A percentile compares a stretch with the other conserved stretches of the same genome.
phyloP scores from a whole-genome alignment of 2,888 invertebrate genomes.

The Pimpla rufipes region DNA sequence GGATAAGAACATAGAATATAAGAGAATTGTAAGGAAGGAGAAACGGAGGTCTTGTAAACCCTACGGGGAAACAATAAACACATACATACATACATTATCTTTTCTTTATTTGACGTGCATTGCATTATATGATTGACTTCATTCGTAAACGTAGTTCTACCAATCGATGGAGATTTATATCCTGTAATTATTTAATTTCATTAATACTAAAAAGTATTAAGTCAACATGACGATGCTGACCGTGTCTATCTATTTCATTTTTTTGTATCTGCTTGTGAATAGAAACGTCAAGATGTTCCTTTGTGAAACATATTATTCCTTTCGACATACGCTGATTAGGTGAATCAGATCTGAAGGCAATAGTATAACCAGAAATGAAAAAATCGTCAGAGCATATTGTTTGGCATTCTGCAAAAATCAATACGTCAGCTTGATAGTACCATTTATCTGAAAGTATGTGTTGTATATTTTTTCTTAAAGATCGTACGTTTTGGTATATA shows the following conservation, averaged over 20 bases:
- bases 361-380: background rate
- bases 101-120: too few species aligned
- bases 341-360: background rate
- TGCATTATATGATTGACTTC: too few species aligned
- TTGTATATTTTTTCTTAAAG: too few species aligned
- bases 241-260: background rate
- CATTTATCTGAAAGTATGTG: slow-evolving; percentile 13
- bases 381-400: background rate
- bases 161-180: too few species aligned
- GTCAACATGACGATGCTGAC: background rate
- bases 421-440: background rate
- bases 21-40: too few species aligned
- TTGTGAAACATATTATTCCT: background rate
- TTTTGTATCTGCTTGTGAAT: background rate
- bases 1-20: too few species aligned
- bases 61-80: too few species aligned
- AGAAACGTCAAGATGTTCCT: slow-evolving; percentile 1
- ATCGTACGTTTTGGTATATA: slow-evolving; percentile 50
- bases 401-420: background rate
- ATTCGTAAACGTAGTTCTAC: too few species aligned
- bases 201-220: background rate
- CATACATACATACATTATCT: too few species aligned
- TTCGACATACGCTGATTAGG: background rate
- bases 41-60: too few species aligned
- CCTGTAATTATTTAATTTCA: too few species aligned